Conservation (phyloP, 2,797 vertebrate species). For the Argyrosomus regius region DNA sequence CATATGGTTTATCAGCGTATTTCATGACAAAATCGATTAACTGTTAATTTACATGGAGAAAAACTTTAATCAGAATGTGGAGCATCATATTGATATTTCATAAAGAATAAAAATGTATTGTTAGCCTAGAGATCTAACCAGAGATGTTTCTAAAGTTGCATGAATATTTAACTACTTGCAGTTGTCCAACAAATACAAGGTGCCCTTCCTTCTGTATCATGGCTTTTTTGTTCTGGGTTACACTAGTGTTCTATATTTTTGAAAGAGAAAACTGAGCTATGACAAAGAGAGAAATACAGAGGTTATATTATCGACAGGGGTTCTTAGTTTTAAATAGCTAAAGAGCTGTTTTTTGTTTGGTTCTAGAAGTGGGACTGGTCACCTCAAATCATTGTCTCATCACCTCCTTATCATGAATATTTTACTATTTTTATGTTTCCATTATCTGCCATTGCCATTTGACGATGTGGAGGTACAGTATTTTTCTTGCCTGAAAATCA, state of each 20-base stretch:
- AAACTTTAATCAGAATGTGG: slow-evolving; percentile 83
- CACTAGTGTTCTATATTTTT: slow-evolving; percentile 85
- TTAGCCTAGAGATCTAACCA: slow-evolving; percentile 96
- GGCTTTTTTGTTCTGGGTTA: slow-evolving; percentile 89
- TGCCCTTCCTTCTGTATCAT: slow-evolving; percentile 88
- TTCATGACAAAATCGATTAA: slow-evolving; percentile 83
- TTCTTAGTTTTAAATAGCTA: slow-evolving; percentile 72
- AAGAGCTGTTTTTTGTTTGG: slow-evolving; percentile 81
- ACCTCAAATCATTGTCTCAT: slow-evolving; percentile 56
- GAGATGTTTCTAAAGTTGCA: slow-evolving; percentile 97
- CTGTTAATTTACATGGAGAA: slow-evolving; percentile 82
- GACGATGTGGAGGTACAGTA: slow-evolving; percentile 36
- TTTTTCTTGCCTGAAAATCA: slow-evolving; percentile 54
- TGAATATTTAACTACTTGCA: slow-evolving; percentile 96
- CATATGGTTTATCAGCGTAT: slow-evolving; percentile 85
- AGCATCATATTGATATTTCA: slow-evolving; percentile 87
- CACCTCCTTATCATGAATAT: slow-evolving; percentile 64
- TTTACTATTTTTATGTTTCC: slow-evolving; percentile 72
- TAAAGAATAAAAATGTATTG: slow-evolving; percentile 89
- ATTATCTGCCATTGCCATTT: slow-evolving; percentile 49
- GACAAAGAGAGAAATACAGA: slow-evolving; percentile 87
- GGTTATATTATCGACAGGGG: slow-evolving; percentile 82
- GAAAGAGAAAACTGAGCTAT: slow-evolving; percentile 76
- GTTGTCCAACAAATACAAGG: slow-evolving; percentile 90
- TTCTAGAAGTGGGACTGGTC: slow-evolving; percentile 76